Percentiles rank a stretch among this genome's conserved stretches.
These are phyloP conservation scores for Caenorhabditis afra DNA, from an alignment of 2,888 invertebrate species.

Conservation along the genomic window DNA sequence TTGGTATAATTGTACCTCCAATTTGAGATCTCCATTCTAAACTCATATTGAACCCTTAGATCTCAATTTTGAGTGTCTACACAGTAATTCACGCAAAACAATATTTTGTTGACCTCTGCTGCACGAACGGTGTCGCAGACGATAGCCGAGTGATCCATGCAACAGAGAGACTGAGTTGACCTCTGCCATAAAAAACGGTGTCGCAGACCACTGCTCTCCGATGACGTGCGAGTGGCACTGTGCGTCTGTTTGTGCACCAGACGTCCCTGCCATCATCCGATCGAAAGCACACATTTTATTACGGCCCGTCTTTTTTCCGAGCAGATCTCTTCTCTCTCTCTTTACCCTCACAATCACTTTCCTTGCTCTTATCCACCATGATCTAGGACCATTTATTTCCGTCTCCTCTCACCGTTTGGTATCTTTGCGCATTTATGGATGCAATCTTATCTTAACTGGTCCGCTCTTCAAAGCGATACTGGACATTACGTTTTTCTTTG, in stretches of 20 bases:
- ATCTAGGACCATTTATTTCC: too few species aligned
- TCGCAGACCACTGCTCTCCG: conserved; percentile 20
- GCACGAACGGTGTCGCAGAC: not conserved
- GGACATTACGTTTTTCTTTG: too few species aligned
- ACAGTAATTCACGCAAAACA: too few species aligned
- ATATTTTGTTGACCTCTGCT: too few species aligned
- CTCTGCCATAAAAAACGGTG: conserved; percentile 1
- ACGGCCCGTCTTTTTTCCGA: not conserved
- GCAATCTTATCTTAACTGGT: conserved; percentile 8
- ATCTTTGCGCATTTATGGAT: conserved; percentile 4
- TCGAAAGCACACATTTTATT: conserved; percentile 27
- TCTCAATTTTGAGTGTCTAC: too few species aligned
- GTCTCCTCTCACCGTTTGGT: not conserved
- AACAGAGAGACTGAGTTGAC: too few species aligned
- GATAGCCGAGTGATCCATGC: too few species aligned
- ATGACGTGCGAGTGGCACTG: conserved; percentile 22
- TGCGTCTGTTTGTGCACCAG: conserved; percentile 53
- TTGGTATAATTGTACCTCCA: conserved; percentile 29
- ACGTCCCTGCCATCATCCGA: conserved; percentile 4
- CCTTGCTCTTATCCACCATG: not conserved
- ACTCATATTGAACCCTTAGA: too few species aligned
- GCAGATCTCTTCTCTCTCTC: not conserved
- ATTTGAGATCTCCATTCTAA: conserved; percentile 7
- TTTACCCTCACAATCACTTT: not conserved
- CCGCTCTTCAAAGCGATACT: not conserved